phyloP scores from a whole-genome alignment of 1,140 invertebrate species.

The Alviniconcha marisindica region DNA sequence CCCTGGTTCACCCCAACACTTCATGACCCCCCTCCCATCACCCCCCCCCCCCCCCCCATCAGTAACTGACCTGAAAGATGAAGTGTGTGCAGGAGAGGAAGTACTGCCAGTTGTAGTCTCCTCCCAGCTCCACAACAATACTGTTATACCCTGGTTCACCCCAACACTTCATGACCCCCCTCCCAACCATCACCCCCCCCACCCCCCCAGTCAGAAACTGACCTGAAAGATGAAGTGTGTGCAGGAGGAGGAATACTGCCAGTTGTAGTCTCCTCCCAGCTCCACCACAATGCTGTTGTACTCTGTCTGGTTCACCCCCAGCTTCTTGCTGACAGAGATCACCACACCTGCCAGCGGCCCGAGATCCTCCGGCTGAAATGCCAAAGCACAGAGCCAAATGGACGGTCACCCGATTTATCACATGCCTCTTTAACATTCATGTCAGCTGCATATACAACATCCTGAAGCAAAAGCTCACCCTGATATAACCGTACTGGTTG shows the following conservation, averaged over 20 bases:
- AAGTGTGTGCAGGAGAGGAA: slow-evolving; percentile 75
- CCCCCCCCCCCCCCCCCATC: no score
- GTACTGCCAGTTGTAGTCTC: slow-evolving; percentile 75
- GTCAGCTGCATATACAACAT: no score
- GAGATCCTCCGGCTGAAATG: slow-evolving; percentile 30
- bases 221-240: slow-evolving; percentile 78
- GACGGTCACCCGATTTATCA: no score
- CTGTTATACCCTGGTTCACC: slow-evolving; percentile 74
- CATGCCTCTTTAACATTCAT: no score
- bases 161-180: no score
- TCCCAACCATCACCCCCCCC: no score
- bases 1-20: no score
- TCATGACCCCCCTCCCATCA: no score
- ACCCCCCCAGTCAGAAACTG: background rate
- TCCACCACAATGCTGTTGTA: slow-evolving; percentile 72
- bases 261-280: slow-evolving; percentile 77
- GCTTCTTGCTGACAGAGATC: slow-evolving; percentile 74
- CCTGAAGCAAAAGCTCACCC: no score
- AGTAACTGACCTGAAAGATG: slow-evolving; percentile 72
- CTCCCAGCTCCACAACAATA: slow-evolving; percentile 74
- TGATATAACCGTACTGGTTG: no score
- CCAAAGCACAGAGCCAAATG: no score
- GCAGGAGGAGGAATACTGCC: slow-evolving; percentile 72
- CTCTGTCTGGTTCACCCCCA: slow-evolving; percentile 72
- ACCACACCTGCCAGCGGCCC: slow-evolving; percentile 73